These are phyloP conservation scores for Prunella fulvescens DNA, from an alignment of 2,113 vertebrate genomes.

Conservation along the genomic window DNA sequence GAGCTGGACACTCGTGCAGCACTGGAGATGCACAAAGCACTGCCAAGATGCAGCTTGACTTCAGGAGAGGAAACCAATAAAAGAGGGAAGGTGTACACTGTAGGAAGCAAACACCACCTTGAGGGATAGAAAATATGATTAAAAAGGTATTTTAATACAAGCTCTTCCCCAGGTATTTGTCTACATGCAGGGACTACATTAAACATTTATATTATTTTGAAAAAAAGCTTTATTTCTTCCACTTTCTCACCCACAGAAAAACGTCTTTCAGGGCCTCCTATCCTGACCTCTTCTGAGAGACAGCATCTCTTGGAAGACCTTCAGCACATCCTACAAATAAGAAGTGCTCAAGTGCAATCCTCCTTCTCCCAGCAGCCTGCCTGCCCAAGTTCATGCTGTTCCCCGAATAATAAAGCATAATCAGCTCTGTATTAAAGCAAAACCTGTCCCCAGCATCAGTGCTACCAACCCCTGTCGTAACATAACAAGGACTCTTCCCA, in stretches of 20 bases:
- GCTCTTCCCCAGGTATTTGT: not conserved
- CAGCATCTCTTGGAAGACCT: not conserved
- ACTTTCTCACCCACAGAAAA: not conserved
- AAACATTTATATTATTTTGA: not conserved
- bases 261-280: not conserved
- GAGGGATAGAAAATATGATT: not conserved
- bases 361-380: not conserved
- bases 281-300: not conserved
- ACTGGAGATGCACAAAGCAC: not conserved
- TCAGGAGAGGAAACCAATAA: not conserved
- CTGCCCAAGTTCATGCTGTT: not conserved
- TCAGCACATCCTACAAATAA: not conserved
- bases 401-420: conserved; percentile 1
- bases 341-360: not conserved
- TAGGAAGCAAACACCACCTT: not conserved
- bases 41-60: not conserved
- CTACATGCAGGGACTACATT: not conserved
- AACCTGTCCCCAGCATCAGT: not conserved
- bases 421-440: not conserved
- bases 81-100: not conserved
- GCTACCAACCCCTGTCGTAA: conserved; percentile 27
- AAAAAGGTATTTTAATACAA: not conserved
- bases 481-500: conserved; percentile 50
- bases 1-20: not conserved
- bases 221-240: not conserved